phyloP scores from a whole-genome alignment of 2,888 invertebrate genomes.

The Meandrusa payeni region DNA sequence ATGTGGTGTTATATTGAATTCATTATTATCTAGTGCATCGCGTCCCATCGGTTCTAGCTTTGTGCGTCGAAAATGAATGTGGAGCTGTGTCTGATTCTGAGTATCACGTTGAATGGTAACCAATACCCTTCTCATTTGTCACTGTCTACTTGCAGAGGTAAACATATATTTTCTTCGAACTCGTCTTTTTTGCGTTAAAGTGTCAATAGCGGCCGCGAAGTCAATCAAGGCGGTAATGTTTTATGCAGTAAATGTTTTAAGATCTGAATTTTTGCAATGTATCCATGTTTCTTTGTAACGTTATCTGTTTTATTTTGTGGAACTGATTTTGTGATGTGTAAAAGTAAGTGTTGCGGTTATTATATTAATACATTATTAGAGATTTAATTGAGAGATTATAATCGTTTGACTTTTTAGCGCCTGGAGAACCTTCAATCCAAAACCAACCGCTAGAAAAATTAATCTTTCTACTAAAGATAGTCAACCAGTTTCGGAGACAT shows the following conservation, averaged over 20 bases:
- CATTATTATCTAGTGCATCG: no score
- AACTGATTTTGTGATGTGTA: conserved; percentile 26
- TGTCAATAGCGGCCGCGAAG: conserved; percentile 1
- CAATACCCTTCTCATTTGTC: conserved; percentile 32
- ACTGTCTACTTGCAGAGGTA: conserved; percentile 37
- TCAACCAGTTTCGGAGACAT: conserved; percentile 26
- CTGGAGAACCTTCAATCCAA: conserved; percentile 35
- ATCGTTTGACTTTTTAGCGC: conserved; percentile 33
- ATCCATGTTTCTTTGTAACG: conserved; percentile 28
- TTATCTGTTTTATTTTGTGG: conserved; percentile 29
- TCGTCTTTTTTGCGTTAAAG: conserved; percentile 1
- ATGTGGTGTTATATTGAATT: no score
- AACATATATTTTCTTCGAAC: conserved; percentile 28
- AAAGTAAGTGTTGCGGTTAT: conserved; percentile 12
- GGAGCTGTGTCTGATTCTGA: conserved; percentile 40
- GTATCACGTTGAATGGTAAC: conserved; percentile 39
- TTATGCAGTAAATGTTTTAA: neutral
- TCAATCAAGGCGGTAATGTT: neutral
- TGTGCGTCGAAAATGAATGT: conserved; percentile 33
- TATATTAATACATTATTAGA: neutral
- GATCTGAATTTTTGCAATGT: neutral
- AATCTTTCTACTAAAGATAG: conserved; percentile 30
- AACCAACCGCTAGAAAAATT: conserved; percentile 23
- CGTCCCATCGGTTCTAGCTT: no score
- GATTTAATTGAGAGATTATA: neutral